Conservation (phyloP, 1,140 invertebrate species). For the Magallana ariakensis region DNA sequence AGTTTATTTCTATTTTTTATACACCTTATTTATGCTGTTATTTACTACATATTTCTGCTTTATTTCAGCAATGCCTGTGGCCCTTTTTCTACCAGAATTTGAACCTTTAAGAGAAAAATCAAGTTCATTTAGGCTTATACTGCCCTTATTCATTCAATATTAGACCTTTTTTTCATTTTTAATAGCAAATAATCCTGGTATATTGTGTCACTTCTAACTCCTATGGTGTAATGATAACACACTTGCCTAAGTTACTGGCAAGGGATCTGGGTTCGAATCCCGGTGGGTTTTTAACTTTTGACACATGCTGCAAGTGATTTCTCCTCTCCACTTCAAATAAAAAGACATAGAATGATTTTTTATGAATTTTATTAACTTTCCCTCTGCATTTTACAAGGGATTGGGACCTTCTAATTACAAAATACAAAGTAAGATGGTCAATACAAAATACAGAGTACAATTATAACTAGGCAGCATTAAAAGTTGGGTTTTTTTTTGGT, state of each 20-base stretch:
- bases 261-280: neutral
- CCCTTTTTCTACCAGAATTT: too few relatives aligned
- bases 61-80: too few relatives aligned
- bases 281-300: neutral
- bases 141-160: neutral
- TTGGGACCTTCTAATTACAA: constrained; percentile 9
- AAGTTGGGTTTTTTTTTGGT: neutral
- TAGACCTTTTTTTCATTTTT: neutral
- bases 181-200: too few relatives aligned
- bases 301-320: neutral
- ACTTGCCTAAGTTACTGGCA: too few relatives aligned
- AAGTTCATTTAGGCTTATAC: neutral
- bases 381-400: constrained; percentile 33
- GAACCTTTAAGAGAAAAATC: neutral
- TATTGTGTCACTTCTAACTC: too few relatives aligned
- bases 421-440: neutral
- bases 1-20: neutral
- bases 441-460: neutral
- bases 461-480: constrained; percentile 15
- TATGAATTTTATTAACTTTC: neutral
- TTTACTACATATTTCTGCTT: too few relatives aligned
- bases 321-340: neutral
- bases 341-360: neutral
- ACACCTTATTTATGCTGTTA: neutral
- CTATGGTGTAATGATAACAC: too few relatives aligned